phyloP scores from a whole-genome alignment of 2,888 invertebrate genomes.

The Shargacucullia verbasci region DNA sequence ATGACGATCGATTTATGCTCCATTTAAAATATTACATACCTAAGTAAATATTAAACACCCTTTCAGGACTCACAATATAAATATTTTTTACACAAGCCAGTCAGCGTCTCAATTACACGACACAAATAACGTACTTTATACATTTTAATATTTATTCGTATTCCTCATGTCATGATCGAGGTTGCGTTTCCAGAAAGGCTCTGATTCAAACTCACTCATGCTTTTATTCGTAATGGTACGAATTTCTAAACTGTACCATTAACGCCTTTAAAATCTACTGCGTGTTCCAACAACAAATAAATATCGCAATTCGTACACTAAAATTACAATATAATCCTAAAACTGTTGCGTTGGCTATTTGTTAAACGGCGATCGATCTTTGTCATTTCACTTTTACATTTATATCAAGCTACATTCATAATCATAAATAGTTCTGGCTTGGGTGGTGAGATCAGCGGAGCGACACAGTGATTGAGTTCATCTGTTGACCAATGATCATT shows the following conservation, averaged over 20 bases:
- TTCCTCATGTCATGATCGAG: slow-evolving; percentile 21
- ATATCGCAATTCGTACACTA: slow-evolving; percentile 7
- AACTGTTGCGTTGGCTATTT: slow-evolving; percentile 29
- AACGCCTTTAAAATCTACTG: background rate
- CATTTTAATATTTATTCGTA: slow-evolving; percentile 38
- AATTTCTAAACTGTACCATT: slow-evolving; percentile 15
- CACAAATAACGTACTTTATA: slow-evolving; percentile 32
- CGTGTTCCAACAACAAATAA: slow-evolving; percentile 3
- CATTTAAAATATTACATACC: slow-evolving; percentile 6
- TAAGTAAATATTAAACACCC: no score
- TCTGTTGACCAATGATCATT: slow-evolving; percentile 57
- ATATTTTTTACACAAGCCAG: slow-evolving; percentile 9
- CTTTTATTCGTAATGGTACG: slow-evolving; percentile 12
- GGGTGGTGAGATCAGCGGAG: slow-evolving; percentile 21
- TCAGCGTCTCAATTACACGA: slow-evolving; percentile 38
- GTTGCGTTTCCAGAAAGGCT: slow-evolving; percentile 19
- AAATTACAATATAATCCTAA: slow-evolving; percentile 18
- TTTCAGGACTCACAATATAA: slow-evolving; percentile 9
- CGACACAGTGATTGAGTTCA: slow-evolving; percentile 44
- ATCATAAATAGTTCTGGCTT: slow-evolving; percentile 29
- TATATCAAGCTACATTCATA: slow-evolving; percentile 17
- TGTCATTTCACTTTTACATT: slow-evolving; percentile 44
- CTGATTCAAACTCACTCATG: slow-evolving; percentile 26
- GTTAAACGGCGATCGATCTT: slow-evolving; percentile 30
- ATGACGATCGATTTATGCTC: background rate